Conservation (phyloP, 2,888 invertebrate genomes). For the Julus scanicus region DNA sequence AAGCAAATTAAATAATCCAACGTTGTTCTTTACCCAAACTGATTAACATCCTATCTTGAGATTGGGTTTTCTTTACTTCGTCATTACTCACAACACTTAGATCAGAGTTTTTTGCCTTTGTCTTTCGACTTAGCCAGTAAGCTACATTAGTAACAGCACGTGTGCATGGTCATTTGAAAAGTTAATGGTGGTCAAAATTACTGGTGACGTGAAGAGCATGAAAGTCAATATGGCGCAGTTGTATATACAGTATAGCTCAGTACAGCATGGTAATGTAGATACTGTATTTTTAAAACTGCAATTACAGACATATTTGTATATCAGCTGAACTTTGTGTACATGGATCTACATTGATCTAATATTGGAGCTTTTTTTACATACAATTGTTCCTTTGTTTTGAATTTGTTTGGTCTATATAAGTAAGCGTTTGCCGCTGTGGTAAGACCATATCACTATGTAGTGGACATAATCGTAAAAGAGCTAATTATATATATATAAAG, state of each 20-base stretch:
- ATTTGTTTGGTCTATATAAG: no score
- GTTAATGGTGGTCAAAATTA: neutral
- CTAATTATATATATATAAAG: no score
- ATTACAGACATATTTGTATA: no score
- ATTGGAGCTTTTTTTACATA: no score
- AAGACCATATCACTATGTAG: no score
- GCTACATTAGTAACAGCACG: constrained; percentile 34
- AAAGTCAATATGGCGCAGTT: neutral
- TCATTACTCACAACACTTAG: constrained; percentile 51
- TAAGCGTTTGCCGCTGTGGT: no score
- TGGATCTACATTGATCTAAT: no score
- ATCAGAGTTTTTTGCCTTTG: neutral
- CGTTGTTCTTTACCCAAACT: constrained; percentile 47
- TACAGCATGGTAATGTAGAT: no score
- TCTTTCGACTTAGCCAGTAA: constrained; percentile 14
- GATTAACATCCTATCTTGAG: constrained; percentile 54
- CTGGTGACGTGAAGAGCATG: neutral
- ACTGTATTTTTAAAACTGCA: no score
- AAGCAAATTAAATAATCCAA: constrained; percentile 48
- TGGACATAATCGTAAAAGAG: no score
- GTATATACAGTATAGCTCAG: neutral
- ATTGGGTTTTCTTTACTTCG: constrained; percentile 47
- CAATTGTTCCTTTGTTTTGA: no score
- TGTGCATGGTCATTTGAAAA: constrained; percentile 41
- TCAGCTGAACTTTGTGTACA: no score